These are phyloP conservation scores for Fulica atra DNA, from an alignment of 2,113 vertebrate species.

Conservation along the genomic window DNA sequence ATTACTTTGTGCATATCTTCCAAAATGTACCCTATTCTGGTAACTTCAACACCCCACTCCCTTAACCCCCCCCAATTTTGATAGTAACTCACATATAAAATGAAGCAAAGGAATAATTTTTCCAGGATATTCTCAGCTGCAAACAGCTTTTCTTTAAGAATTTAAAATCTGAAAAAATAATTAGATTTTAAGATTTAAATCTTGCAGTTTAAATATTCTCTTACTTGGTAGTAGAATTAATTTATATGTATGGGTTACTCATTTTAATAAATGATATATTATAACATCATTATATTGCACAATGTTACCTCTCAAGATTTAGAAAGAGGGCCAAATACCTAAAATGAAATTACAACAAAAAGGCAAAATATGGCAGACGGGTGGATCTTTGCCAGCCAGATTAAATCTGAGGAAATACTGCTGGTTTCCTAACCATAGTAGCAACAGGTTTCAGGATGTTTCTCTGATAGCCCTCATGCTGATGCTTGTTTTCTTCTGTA, in stretches of 20 bases:
- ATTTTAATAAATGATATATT: not conserved
- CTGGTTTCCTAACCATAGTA: not conserved
- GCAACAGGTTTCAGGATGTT: conserved; percentile 36
- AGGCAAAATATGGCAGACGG: not conserved
- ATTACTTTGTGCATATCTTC: not conserved
- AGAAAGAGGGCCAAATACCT: not conserved
- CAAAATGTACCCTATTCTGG: not conserved
- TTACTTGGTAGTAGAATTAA: not conserved
- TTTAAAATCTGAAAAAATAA: not conserved
- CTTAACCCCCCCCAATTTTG: not conserved
- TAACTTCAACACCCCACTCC: not conserved
- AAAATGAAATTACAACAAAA: not conserved
- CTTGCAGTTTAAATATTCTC: not conserved
- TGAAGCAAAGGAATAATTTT: not conserved
- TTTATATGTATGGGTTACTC: not conserved
- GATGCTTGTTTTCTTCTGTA: not conserved
- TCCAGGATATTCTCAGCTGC: not conserved
- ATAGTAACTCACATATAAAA: not conserved
- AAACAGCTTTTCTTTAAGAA: not conserved
- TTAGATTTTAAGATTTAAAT: not conserved
- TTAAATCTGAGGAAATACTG: not conserved
- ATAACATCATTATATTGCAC: not conserved
- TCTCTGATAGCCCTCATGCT: not conserved
- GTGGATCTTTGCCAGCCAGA: not conserved
- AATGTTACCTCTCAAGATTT: not conserved